Base-by-base conservation (phyloP, 35 echinoderm and acorn worm species). In the Nesometra sesokonis region DNA sequence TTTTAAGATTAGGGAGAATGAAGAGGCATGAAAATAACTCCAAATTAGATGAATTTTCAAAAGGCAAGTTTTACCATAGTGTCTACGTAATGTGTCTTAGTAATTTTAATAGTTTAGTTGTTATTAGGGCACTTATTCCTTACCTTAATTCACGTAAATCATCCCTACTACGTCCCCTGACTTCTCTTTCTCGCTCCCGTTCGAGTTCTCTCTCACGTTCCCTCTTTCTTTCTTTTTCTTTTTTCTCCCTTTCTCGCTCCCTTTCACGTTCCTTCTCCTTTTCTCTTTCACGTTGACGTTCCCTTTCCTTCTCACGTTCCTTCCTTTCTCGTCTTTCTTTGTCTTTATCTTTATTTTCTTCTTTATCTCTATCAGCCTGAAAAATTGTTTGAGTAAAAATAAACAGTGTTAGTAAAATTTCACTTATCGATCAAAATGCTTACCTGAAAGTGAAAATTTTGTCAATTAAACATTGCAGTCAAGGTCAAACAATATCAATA, bases 271-370 rank as follows among this genome's bases (percentile, higher is more conserved):
- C 90, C 47, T 43, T 88, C 0, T 90, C 86, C 77, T 85, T 76
- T 5, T 93, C 88, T 67, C 82, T 77, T 30, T 83, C 81, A 30
- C 81, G 34, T n/a, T 86, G 46, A 83, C 84, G 36, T 33, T 86
- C 82, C 23, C 82, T 88, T 11, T 87, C 78, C 29, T 87, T 85
- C 77, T 93, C 91, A 31, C 94, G 85, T 32, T 93, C 38, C 95
- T 86, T 35, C 91, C 92, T 37, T 86, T 93, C 77, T 47, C 85
- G 79, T 31, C 86, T 86, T 87, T 37, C 17, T 43, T 57, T 82
- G 87, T 87, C 83, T 88, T 86, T 78, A 35, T 83, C 81, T 35
- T 38, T 83, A 5, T 83, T 38, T 39, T 38, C 34, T 83, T 83
- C 81, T 83, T 39, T 83, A 17, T 83, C 81, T 83, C 35, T 83